Evolutionary conservation across 2,888 invertebrate species (phyloP), one percentile per base, ranked within the genome.

Genomic region (Torymus texanus): DNA sequence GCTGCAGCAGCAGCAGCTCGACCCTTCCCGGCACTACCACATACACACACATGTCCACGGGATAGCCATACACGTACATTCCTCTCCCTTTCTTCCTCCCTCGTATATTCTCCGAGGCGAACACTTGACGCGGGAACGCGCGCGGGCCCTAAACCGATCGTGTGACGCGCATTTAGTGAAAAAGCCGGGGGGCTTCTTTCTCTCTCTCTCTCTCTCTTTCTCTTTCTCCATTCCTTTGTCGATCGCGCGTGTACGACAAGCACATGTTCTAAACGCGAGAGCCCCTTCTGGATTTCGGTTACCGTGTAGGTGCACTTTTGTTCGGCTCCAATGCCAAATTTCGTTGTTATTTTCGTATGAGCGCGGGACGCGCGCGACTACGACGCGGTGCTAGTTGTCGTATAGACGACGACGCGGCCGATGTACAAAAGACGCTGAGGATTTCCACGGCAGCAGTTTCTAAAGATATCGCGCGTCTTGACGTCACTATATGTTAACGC

Each of bases 81-180:
- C 51, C 29, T 65, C 24, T 41, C 56, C 53, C 61, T 51, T 79
- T 79, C 51, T 68, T 82, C 81, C 79, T 83, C 80, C 81, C 78
- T 80, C 77, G 81, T 83, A 82, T 84, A 82, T 84, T 84, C 83
- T 82, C 81, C 77, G 78, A 75, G 76, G 59, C 85, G 79, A 84
- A 85, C 85, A 85, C 87, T 87, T 86, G 84, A 85, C 84, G 80
- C 41, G 41, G 8, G 5, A 3, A n/a, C n/a, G 29, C 29, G 29
- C 41, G 41, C 41, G 41, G 8, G 72, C 71, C 79, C 72, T 74
- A 73, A 79, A 79, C 83, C 82, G 84, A 83, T 83, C 83, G 83
- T 82, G 81, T 81, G 76, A 83, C 83, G 84, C 81, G 83, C 82
- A 81, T 83, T 84, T 83, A 81, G 83, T 80, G 78, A 80, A 82